Evolutionary conservation across 2,797 vertebrate genomes (phyloP).

Genomic region (Myripristis jacobus): DNA sequence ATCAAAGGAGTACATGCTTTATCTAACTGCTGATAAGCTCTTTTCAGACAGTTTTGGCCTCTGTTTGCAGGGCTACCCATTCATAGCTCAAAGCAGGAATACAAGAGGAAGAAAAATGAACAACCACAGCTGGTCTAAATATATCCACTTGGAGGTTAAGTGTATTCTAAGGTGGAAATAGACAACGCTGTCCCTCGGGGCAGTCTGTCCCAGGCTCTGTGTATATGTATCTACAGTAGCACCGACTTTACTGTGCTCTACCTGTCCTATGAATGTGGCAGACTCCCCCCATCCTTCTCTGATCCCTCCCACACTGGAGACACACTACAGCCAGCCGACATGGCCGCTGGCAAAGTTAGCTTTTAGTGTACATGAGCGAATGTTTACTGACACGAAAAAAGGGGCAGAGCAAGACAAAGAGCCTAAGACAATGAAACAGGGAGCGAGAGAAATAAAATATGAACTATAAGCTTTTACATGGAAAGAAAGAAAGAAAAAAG

Average conservation of each 20-base stretch:
- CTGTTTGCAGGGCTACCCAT: slow-evolving; percentile 35
- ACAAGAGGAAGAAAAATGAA: slow-evolving; percentile 31
- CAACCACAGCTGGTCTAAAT: slow-evolving; percentile 59
- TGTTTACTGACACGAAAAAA: background rate
- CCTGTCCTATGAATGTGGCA: slow-evolving; percentile 68
- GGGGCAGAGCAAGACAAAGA: background rate
- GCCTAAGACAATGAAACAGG: background rate
- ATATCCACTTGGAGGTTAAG: slow-evolving; percentile 58
- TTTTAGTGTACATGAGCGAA: slow-evolving; percentile 47
- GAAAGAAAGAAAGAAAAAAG: slow-evolving; percentile 16
- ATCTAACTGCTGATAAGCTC: slow-evolving; percentile 7
- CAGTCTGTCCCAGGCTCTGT: slow-evolving; percentile 54
- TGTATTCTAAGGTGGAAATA: slow-evolving; percentile 61
- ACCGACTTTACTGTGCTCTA: slow-evolving; percentile 65
- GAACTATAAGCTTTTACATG: slow-evolving; percentile 45
- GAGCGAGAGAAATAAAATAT: slow-evolving; percentile 3
- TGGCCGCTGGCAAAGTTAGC: slow-evolving; percentile 68
- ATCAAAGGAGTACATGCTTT: background rate
- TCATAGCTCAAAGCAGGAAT: slow-evolving; percentile 45
- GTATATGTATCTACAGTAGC: slow-evolving; percentile 56
- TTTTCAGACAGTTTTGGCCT: slow-evolving; percentile 1
- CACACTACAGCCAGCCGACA: slow-evolving; percentile 58
- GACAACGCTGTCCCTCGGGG: slow-evolving; percentile 55
- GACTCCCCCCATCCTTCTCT: slow-evolving; percentile 65
- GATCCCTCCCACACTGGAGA: slow-evolving; percentile 57